Percentiles rank a stretch among this genome's conserved stretches.
Evolutionary conservation across 2,113 vertebrate genomes (phyloP).

Genomic region (Microtus pennsylvanicus): DNA sequence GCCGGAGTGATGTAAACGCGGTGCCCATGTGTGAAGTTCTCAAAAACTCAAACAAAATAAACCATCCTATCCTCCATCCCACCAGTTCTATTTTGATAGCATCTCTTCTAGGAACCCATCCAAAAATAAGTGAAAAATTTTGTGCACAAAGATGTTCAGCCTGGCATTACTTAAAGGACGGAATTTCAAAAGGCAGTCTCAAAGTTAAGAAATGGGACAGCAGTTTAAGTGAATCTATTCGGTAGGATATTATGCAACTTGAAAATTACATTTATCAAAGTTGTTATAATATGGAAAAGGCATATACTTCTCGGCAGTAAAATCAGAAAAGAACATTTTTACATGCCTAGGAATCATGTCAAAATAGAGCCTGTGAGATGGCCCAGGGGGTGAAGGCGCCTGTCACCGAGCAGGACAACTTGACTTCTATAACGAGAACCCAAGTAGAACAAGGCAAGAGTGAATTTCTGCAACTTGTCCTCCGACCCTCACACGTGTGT

Average conservation of each 20-base stretch:
- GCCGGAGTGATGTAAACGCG: neutral
- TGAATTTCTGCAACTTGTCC: neutral
- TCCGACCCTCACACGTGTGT: neutral
- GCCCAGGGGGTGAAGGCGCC: neutral
- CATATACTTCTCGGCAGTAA: neutral
- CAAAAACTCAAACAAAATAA: neutral
- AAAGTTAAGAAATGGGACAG: constrained; percentile 34
- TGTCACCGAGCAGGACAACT: neutral
- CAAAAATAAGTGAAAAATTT: neutral
- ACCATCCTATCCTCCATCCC: neutral
- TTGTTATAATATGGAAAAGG: neutral
- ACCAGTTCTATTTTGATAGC: neutral
- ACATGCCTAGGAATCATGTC: neutral
- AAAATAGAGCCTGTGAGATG: neutral
- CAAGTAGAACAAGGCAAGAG: neutral
- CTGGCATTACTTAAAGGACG: constrained; percentile 10
- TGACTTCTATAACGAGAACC: neutral
- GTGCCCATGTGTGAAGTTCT: neutral
- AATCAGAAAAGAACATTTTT: constrained; percentile 48
- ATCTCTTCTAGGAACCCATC: neutral
- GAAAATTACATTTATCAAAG: constrained; percentile 31
- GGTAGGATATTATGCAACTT: neutral
- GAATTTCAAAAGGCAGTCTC: constrained; percentile 13
- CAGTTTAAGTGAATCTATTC: neutral
- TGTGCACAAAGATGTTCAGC: neutral